Conservation (phyloP, 2,797 vertebrate genomes). For the Cetoscarus ocellatus region DNA sequence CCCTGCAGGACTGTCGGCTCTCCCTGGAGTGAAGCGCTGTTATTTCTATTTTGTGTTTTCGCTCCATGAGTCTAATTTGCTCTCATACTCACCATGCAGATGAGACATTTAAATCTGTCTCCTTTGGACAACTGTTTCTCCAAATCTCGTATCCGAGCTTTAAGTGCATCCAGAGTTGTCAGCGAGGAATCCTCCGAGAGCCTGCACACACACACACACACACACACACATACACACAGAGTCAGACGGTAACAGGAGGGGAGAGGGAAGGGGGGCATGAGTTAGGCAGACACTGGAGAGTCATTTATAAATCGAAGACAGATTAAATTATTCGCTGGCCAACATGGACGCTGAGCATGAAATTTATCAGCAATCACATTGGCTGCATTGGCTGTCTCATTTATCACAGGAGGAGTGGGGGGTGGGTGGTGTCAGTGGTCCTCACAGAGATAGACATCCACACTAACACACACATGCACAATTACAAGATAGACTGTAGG, state of each 20-base stretch:
- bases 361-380: slow-evolving; percentile 84
- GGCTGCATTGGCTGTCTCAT: slow-evolving; percentile 79
- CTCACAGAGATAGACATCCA: slow-evolving; percentile 50
- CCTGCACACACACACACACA: slow-evolving; percentile 72
- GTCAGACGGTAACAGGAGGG: slow-evolving; percentile 44
- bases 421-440: slow-evolving; percentile 33
- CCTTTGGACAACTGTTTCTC: slow-evolving; percentile 98
- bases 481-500: slow-evolving; percentile 45
- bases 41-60: slow-evolving; percentile 13
- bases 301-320: slow-evolving; percentile 85
- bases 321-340: slow-evolving; percentile 84
- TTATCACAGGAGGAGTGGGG: slow-evolving; percentile 73
- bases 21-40: too few relatives aligned
- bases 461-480: slow-evolving; percentile 40
- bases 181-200: slow-evolving; percentile 92
- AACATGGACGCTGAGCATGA: slow-evolving; percentile 85
- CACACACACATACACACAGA: slow-evolving; percentile 41
- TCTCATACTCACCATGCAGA: slow-evolving; percentile 94
- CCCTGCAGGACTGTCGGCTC: slow-evolving; percentile 12
- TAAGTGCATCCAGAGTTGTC: slow-evolving; percentile 95
- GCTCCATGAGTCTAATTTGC: slow-evolving; percentile 38
- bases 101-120: slow-evolving; percentile 99
- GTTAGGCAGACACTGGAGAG: slow-evolving; percentile 72
- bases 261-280: slow-evolving; percentile 49
- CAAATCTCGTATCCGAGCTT: slow-evolving; percentile 96